Evolutionary conservation across 1,140 invertebrate genomes (phyloP).

Genomic region (Brevipalpus yothersi): DNA sequence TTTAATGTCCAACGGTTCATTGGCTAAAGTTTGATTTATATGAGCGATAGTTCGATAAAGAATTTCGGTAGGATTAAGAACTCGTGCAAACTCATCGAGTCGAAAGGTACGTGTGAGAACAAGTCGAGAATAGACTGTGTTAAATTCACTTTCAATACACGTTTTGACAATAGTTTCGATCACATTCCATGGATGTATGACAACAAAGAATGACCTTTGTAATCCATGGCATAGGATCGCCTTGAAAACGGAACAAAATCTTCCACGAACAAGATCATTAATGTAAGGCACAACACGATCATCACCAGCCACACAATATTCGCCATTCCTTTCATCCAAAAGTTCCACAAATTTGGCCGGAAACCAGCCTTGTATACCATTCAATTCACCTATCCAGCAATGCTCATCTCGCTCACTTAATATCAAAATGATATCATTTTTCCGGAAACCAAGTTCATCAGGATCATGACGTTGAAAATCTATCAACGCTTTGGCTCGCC

Average conservation of each 20-base stretch:
- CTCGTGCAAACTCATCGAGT: constrained; percentile 95
- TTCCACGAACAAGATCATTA: constrained; percentile 78
- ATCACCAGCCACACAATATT: constrained; percentile 81
- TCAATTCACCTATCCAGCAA: constrained; percentile 97
- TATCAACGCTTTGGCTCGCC: constrained; percentile 70
- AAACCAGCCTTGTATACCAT: constrained; percentile 94
- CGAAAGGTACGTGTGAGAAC: constrained; percentile 92
- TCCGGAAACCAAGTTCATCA: constrained; percentile 90
- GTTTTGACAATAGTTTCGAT: constrained; percentile 44
- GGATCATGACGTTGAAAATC: constrained; percentile 97
- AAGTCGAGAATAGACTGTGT: constrained; percentile 85
- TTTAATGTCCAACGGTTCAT: constrained; percentile 96
- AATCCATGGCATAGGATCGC: constrained; percentile 88
- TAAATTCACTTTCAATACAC: constrained; percentile 83
- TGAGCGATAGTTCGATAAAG: constrained; percentile 20
- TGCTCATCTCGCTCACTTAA: constrained; percentile 96
- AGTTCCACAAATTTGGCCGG: constrained; percentile 93
- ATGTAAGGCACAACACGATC: constrained; percentile 86
- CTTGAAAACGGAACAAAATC: constrained; percentile 72
- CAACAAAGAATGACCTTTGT: constrained; percentile 58
- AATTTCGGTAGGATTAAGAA: constrained; percentile 90
- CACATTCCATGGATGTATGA: constrained; percentile 90
- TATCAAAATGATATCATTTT: constrained; percentile 94
- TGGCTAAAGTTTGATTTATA: constrained; percentile 24
- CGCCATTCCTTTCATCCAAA: constrained; percentile 81